Conservation (phyloP, 2,797 vertebrate genomes). For the Aselliscus stoliczkanus region DNA sequence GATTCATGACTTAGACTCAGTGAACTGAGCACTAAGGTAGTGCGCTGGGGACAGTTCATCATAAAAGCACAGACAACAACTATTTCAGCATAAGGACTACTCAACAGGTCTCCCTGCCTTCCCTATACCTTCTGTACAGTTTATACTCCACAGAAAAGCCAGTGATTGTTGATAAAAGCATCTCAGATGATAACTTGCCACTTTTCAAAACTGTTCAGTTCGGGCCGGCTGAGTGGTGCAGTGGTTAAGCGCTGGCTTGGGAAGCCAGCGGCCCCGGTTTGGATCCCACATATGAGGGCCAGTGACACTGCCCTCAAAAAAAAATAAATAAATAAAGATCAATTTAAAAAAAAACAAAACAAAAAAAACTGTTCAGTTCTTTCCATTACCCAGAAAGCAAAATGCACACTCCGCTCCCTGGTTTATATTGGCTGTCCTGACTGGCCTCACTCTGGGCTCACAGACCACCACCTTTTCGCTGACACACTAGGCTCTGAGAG, state of each 20-base stretch:
- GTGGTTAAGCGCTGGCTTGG: too few relatives aligned
- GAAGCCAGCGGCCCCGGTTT: too few relatives aligned
- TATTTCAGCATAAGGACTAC: too few relatives aligned
- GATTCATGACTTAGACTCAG: background rate
- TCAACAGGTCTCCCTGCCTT: background rate
- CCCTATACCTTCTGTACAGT: background rate
- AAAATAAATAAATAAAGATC: too few relatives aligned
- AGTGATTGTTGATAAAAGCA: background rate
- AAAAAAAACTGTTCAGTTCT: background rate
- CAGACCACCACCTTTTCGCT: background rate
- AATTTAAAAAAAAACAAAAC: too few relatives aligned
- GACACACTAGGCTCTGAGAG: background rate
- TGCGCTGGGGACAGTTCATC: background rate
- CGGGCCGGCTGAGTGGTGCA: too few relatives aligned
- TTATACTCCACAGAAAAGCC: background rate
- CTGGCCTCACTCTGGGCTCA: background rate
- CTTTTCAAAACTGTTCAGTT: background rate
- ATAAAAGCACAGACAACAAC: background rate
- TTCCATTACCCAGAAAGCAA: background rate
- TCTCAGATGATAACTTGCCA: background rate
- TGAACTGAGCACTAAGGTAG: background rate
- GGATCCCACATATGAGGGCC: too few relatives aligned
- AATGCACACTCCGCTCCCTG: background rate
- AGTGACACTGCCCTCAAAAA: too few relatives aligned
- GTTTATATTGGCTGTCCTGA: background rate